These are phyloP conservation scores for Nannobrachium achirus DNA, from an alignment of 2,113 vertebrate species.

Conservation along the genomic window DNA sequence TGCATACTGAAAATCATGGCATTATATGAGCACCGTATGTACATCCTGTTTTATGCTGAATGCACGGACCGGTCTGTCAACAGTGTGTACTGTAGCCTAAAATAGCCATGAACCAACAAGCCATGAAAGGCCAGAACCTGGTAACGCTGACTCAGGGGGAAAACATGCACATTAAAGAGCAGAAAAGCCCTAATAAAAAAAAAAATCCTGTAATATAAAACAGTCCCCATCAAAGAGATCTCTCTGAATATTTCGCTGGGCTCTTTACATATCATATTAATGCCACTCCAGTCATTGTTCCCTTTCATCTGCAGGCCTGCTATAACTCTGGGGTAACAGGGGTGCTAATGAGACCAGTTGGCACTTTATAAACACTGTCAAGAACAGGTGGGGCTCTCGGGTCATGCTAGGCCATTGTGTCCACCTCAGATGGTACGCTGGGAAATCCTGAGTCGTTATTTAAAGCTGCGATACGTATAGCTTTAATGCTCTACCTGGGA, in stretches of 20 bases:
- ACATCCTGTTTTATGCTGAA: constrained; percentile 9
- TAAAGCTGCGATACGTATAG: no score
- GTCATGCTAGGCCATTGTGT: constrained; percentile 61
- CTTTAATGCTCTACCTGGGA: no score
- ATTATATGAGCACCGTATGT: constrained; percentile 48
- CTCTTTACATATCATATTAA: constrained; percentile 78
- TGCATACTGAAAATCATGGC: constrained; percentile 10
- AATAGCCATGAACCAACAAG: constrained; percentile 2
- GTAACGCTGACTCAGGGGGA: constrained; percentile 72
- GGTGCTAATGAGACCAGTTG: constrained; percentile 73
- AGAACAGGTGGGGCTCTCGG: constrained; percentile 61
- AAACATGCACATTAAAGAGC: constrained; percentile 76
- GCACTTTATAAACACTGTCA: constrained; percentile 76
- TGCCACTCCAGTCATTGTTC: constrained; percentile 72
- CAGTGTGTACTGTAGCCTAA: background rate
- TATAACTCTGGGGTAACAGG: constrained; percentile 61
- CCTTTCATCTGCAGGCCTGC: constrained; percentile 70
- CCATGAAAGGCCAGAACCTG: constrained; percentile 54
- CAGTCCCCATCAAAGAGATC: constrained; percentile 76
- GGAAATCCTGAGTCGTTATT: no score
- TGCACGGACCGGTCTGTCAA: background rate
- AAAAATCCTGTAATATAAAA: constrained; percentile 69
- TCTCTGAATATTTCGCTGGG: constrained; percentile 70
- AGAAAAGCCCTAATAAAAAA: constrained; percentile 75
- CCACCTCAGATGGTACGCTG: constrained; percentile 46